Evolutionary conservation across 92 coral and sea anemone genomes (phyloP).

Genomic region (Palythoa heliodiscus): DNA sequence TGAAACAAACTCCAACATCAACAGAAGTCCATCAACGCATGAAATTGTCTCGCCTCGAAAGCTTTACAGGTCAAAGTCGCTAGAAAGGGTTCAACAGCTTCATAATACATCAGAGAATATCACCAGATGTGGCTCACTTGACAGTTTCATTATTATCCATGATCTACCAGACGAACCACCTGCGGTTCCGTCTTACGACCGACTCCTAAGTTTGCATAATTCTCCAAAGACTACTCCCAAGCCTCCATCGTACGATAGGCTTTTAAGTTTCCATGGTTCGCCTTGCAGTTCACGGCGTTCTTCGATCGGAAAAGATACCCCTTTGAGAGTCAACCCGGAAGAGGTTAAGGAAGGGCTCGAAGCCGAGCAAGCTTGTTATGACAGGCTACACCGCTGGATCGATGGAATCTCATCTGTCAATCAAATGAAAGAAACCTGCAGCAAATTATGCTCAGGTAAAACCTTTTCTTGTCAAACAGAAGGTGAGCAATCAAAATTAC

Average conservation of each 20-base stretch:
- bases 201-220: not conserved
- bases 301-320: not conserved
- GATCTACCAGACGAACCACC: too few species aligned
- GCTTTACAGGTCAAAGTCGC: not conserved
- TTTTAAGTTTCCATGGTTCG: not conserved
- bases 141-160: too few species aligned
- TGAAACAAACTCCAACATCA: not conserved
- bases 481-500: not conserved
- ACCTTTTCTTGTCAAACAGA: not conserved
- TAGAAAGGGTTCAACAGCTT: not conserved
- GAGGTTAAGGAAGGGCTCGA: not conserved
- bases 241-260: conserved; percentile 6
- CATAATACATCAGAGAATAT: too few species aligned
- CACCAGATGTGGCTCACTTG: too few species aligned
- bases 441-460: not conserved
- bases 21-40: too few species aligned
- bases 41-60: not conserved
- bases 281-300: not conserved
- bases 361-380: not conserved
- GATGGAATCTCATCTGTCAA: not conserved
- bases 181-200: too few species aligned
- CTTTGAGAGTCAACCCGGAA: not conserved
- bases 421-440: not conserved
- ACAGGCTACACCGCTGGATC: conserved; percentile 6
- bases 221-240: not conserved